Base-by-base conservation (phyloP, 2,797 vertebrate genomes). In the Cetoscarus ocellatus region DNA sequence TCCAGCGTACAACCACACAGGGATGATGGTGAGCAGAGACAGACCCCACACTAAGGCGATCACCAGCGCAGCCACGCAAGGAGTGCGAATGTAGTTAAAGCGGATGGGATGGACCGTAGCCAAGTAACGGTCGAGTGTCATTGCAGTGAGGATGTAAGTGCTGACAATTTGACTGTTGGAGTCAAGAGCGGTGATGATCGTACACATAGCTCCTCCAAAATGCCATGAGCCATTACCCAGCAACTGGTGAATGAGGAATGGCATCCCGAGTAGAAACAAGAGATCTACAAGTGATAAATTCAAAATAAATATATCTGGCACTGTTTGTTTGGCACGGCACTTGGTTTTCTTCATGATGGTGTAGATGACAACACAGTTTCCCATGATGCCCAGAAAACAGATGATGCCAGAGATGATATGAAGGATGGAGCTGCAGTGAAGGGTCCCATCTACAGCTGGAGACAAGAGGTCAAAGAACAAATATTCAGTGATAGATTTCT, bases 141-240 rank as follows among this genome's bases (percentile, higher is more conserved):
- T 97, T 6, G 92, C 94, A 0, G 95, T 96, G 45, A 97, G 93
- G 83, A 97, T 96, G 79, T 97, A 96, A 17, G 96, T 97, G 75
- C 96, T 96, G 54, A 96, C 95, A 6, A 96, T 95, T 85, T 97
- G 96, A 77, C 96, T 96, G 83, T 96, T 95, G n/a, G 95, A 96
- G 88, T 96, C 96, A 3, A 96, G 88, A 0, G 95, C 94, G 0
- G 95, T 96, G 88, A 96, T 96, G 74, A 96, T 91, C 0, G 95
- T 96, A 73, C 96, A 96, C 70, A 96, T 91, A 0, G 92, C 54
- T 3, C 93, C 93, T 3, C 96, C 96, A 9, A 97, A 97, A 73
- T 95, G 94, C 96, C 96, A 97, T 0, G 94, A 94, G 5, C 96
- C 95, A 0, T 96, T 94, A 50, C 96, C 96, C 52, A 96, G 85